Evolutionary conservation across 2,113 vertebrate genomes (phyloP), one percentile per base, ranked within the genome.

Genomic region (Oceanites oceanicus): DNA sequence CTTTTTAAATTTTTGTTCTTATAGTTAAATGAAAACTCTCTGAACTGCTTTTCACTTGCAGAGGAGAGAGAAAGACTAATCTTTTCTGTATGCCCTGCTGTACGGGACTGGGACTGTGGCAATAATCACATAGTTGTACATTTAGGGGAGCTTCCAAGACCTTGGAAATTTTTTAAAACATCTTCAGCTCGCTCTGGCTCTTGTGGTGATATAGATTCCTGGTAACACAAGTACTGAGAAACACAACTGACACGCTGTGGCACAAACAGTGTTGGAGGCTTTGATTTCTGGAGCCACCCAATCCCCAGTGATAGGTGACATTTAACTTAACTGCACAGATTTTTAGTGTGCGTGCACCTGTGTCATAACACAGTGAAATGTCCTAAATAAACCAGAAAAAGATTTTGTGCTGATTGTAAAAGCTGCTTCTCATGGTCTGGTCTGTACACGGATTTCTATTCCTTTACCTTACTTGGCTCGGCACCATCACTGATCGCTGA

Each of bases 331-430:
- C 15, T 0, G 1, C 55, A 36, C 2, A 1, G 6, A 3, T 50
- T 65, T 74, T 53, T 27, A 40, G 14, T 49, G 36, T n/a, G 30
- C 0, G 0, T 22, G 15, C 10, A 26, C 21, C 0, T 3, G 32
- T 58, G 22, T 40, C 1, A 1, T 34, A 65, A 19, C 25, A 34
- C 61, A 78, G 40, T 0, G 0, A 50, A 58, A 34, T 27, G 9
- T 18, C 73, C 47, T n/a, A 26, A 80, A 82, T 27, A 63, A 83
- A 27, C 7, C 22, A 15, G 38, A 16, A 30, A 62, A 67, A 8
- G 10, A 7, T 15, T 56, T 65, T 16, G 8, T 40, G 6, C 11
- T 56, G 23, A 11, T 52, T 6, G 1, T 36, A 56, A 56, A 62
- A 72, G 8, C 18, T 71, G 9, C 22, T 86, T 13, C 27, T 67